Conservation (phyloP, 2,113 vertebrate species). For the Ibidorhyncha struthersii region DNA sequence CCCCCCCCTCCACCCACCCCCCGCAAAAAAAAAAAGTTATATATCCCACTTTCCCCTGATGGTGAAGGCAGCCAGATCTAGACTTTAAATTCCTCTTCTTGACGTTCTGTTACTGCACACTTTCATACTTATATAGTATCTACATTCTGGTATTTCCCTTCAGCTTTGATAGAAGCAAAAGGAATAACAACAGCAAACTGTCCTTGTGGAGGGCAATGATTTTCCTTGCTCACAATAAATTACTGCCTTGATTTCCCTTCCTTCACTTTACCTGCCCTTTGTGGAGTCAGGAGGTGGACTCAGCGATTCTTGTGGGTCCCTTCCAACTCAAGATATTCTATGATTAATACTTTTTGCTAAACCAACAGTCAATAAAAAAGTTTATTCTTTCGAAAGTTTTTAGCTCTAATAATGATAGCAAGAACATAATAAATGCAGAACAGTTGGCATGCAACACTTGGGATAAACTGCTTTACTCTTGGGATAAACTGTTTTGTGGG, state of each 20-base stretch:
- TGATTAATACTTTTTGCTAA: background rate
- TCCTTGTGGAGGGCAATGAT: background rate
- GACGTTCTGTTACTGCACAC: background rate
- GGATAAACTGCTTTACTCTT: background rate
- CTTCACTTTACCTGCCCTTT: background rate
- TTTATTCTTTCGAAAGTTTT: background rate
- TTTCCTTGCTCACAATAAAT: background rate
- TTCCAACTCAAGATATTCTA: background rate
- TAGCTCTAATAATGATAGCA: background rate
- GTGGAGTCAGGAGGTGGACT: background rate
- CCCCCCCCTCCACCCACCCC: fast-evolving
- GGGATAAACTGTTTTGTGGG: background rate
- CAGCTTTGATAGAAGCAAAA: background rate
- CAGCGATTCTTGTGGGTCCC: background rate
- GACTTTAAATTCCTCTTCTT: background rate
- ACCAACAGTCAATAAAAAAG: background rate
- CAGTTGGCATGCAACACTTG: background rate
- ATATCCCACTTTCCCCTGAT: background rate
- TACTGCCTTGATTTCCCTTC: background rate
- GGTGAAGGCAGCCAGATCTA: background rate
- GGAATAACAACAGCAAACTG: background rate
- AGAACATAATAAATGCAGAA: background rate
- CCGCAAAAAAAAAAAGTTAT: background rate
- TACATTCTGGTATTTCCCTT: background rate
- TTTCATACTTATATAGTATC: background rate